Base-by-base conservation (phyloP, 2,797 vertebrate genomes). In the Carcharodon carcharias region DNA sequence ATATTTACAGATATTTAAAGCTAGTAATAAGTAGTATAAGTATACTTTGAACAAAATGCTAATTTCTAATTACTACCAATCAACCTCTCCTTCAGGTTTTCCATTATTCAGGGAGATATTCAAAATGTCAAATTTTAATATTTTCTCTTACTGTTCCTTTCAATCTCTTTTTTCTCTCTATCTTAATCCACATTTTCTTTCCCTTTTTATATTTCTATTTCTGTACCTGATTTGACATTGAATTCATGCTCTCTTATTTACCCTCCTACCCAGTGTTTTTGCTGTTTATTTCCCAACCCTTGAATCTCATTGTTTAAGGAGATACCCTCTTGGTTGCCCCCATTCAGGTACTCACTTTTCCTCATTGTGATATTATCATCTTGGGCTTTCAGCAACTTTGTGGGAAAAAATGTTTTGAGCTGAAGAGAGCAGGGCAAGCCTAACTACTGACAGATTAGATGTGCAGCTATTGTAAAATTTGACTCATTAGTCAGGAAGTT, bases 1-100 rank as follows among this genome's bases (percentile, higher is more conserved):
- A n/a, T n/a, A n/a, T n/a, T n/a, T 58, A n/a, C 58, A n/a, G 35
- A 65, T 65, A n/a, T 91, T 91, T 92, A 92, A 92, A 63, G 58
- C 89, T 91, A 89, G 9, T 89, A 56, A 56, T 89, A 14, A 89
- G 85, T n/a, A 45, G 82, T 85, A 5, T 85, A 21, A 7, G 45
- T 50, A 85, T 16, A 5, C 18, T 7, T 85, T 85, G 23, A 85
- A 14, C 3, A 31, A 89, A 16, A 92, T 18, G n/a, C 40, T 63
- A 63, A 35, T 12, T 77, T 31, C 9, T 91, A 26, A n/a, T 91
- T 91, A 58, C 56, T 61, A 9, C 12, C 56, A 56, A 58, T 89
- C 54, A 89, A 11, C 12, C 54, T 58, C 28, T 14, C 50, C 9
- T 50, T 56, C 50, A 88, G 50, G 50, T 56, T 88, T 88, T 54